Conservation (phyloP, 2,888 invertebrate species). For the Hyles lineata region DNA sequence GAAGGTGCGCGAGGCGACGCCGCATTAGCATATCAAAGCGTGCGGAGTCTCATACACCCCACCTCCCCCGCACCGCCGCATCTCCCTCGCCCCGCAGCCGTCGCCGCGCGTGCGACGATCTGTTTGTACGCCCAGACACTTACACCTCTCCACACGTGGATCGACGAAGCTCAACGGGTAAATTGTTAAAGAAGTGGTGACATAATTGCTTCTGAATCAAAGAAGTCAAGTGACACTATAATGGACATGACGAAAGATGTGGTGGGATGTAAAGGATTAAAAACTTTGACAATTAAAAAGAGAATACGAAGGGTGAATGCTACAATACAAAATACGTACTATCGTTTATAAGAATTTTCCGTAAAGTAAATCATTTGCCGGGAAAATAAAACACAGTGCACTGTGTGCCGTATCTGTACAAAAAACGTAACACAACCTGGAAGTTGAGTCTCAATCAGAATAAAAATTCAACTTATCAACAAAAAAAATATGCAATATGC, state of each 20-base stretch:
- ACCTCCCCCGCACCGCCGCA: not conserved
- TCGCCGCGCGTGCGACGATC: not conserved
- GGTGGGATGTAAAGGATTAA: too few relatives aligned
- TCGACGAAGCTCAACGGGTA: not conserved
- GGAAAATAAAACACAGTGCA: too few relatives aligned
- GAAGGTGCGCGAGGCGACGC: slow-evolving; percentile 5
- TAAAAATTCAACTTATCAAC: not conserved
- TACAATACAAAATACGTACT: too few relatives aligned
- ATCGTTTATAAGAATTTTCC: too few relatives aligned
- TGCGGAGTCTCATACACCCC: not conserved
- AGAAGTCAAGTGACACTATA: too few relatives aligned
- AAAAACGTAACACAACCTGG: too few relatives aligned
- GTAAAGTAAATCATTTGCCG: not conserved
- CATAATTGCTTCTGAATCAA: slow-evolving; percentile 1
- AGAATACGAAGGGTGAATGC: too few relatives aligned
- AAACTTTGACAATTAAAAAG: too few relatives aligned
- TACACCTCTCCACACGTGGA: not conserved
- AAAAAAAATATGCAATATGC: too few relatives aligned
- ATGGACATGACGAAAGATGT: too few relatives aligned
- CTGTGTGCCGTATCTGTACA: too few relatives aligned
- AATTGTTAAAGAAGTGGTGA: not conserved
- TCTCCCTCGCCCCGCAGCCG: not conserved
- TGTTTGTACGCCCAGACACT: not conserved
- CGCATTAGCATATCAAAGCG: slow-evolving; percentile 33
- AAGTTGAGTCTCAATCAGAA: not conserved